Conservation (phyloP, 2,113 vertebrate species). For the human region GRCh38 chr11:60578001-60578500, state of each 20-base stretch:
- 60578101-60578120: background rate
- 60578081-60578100: background rate
- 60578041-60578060: background rate
- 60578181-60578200: background rate
- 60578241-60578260: background rate
- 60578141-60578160: background rate
- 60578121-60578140: background rate
- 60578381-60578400: background rate
- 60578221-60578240: background rate
- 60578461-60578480: background rate
- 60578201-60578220: background rate
- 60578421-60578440: background rate
- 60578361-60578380: background rate
- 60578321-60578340: background rate
- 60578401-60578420: background rate
- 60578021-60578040: background rate
- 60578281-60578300: background rate
- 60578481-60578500: background rate
- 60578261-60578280: background rate
- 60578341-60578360: background rate
- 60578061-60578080: background rate
- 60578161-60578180: background rate
- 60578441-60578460: background rate
- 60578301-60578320: background rate
- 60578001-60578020: conserved; percentile 58